Evolutionary conservation across 2,113 vertebrate species (phyloP).

Genomic region (Poeciliopsis turrubarensis): DNA sequence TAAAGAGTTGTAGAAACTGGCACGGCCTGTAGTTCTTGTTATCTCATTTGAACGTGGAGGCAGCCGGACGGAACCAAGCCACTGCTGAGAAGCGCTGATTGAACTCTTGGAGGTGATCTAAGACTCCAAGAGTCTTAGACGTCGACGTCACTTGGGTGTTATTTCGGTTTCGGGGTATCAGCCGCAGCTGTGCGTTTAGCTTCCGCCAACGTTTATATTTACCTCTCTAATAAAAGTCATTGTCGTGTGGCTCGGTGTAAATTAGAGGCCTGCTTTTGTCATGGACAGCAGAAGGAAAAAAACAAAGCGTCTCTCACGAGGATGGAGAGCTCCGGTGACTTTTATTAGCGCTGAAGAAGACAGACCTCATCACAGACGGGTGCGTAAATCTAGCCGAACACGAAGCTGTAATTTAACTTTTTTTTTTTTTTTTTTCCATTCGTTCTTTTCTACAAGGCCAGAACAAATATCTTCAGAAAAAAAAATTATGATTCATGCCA

Average conservation of each 20-base stretch:
- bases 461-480: too few species aligned
- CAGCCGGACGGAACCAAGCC: conserved; percentile 24
- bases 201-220: conserved; percentile 64
- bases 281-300: conserved; percentile 51
- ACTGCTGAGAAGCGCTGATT: conserved; percentile 61
- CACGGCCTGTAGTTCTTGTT: conserved; percentile 33
- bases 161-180: not conserved
- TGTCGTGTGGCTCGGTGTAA: conserved; percentile 48
- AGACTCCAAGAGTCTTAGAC: conserved; percentile 11
- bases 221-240: conserved; percentile 65
- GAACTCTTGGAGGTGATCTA: conserved; percentile 38
- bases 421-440: not conserved
- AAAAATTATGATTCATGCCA: too few species aligned
- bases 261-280: conserved; percentile 60
- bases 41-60: conserved; percentile 48
- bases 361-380: conserved; percentile 22
- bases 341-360: conserved; percentile 52
- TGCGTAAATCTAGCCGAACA: conserved; percentile 35
- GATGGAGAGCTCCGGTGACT: conserved; percentile 44
- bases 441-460: too few species aligned
- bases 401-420: conserved; percentile 29
- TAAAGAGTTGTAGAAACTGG: conserved; percentile 30
- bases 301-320: conserved; percentile 51
- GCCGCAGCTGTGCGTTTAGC: conserved; percentile 26
- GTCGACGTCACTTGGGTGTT: conserved; percentile 16